A percentile compares a stretch with the other conserved stretches of the same genome.
phyloP scores from a whole-genome alignment of 2,888 invertebrate genomes.

The Caenorhabditis zanzibari region DNA sequence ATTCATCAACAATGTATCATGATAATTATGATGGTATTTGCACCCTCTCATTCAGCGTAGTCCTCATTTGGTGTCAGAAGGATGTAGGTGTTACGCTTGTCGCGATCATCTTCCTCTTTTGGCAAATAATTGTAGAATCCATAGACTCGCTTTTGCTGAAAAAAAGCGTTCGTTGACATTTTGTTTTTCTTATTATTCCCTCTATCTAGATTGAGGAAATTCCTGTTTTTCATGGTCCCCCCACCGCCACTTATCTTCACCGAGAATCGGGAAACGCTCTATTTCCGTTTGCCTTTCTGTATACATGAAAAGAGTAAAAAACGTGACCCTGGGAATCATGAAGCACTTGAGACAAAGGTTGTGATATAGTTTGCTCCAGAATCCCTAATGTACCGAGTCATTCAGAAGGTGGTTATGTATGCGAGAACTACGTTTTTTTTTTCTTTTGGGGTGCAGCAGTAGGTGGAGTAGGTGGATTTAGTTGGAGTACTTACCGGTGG shows the following conservation, averaged over 20 bases:
- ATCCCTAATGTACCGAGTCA: slow-evolving; percentile 18
- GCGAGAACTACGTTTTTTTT: slow-evolving; percentile 17
- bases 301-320: slow-evolving; percentile 5
- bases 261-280: slow-evolving; percentile 19
- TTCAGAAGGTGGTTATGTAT: slow-evolving; percentile 21
- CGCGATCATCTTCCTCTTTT: slow-evolving; percentile 63
- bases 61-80: slow-evolving; percentile 59
- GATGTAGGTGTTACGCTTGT: slow-evolving; percentile 65
- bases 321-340: slow-evolving; percentile 29
- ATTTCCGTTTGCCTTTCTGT: slow-evolving; percentile 6
- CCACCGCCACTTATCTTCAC: slow-evolving; percentile 39
- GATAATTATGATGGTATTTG: slow-evolving; percentile 23
- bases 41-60: slow-evolving; percentile 32
- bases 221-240: slow-evolving; percentile 17
- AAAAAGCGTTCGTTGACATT: slow-evolving; percentile 12
- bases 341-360: slow-evolving; percentile 30
- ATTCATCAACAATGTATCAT: slow-evolving; percentile 44
- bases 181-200: background rate
- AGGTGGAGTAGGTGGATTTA: background rate
- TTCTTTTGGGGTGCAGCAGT: slow-evolving; percentile 14
- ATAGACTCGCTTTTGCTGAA: slow-evolving; percentile 70
- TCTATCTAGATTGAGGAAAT: slow-evolving; percentile 12
- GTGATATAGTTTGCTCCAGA: slow-evolving; percentile 26
- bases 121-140: slow-evolving; percentile 73
- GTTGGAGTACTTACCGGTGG: slow-evolving; percentile 53